Percentiles rank a stretch among this genome's conserved stretches.
Evolutionary conservation across 2,113 vertebrate species (phyloP).

Genomic region (Gavialis gangeticus): DNA sequence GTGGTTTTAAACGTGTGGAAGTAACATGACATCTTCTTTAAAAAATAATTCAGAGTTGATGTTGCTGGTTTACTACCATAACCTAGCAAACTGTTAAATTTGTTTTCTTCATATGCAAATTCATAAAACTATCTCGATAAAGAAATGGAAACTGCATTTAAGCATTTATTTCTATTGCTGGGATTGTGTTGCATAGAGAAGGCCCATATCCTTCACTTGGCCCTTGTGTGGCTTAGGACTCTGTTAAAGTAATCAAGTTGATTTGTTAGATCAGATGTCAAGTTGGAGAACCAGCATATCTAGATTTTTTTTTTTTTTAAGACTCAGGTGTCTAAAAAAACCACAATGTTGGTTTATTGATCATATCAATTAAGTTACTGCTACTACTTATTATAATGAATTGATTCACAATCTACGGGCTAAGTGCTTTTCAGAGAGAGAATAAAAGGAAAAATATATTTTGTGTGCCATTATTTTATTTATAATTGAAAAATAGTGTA

Average conservation of each 20-base stretch:
- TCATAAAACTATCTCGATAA: not conserved
- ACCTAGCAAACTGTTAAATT: too few species aligned
- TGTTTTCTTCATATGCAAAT: too few species aligned
- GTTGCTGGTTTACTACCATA: not conserved
- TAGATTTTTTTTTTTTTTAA: not conserved
- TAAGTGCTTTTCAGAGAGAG: not conserved
- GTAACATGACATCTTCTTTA: not conserved
- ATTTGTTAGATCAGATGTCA: not conserved
- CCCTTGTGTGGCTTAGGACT: not conserved
- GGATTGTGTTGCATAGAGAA: not conserved
- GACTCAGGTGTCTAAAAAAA: not conserved
- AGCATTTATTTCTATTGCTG: not conserved
- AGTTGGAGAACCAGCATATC: not conserved
- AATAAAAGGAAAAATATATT: not conserved
- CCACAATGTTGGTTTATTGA: accelerated
- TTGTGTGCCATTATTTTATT: not conserved
- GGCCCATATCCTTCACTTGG: not conserved
- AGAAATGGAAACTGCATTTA: not conserved
- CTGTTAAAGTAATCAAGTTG: not conserved
- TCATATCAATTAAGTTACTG: not conserved
- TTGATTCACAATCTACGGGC: accelerated
- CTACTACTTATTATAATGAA: not conserved
- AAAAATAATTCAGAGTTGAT: not conserved
- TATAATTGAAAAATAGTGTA: not conserved
- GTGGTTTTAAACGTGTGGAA: not conserved